Percentiles rank a stretch among this genome's conserved stretches.
Conservation (phyloP, 1,140 invertebrate species). For the Arctopsyche grandis region DNA sequence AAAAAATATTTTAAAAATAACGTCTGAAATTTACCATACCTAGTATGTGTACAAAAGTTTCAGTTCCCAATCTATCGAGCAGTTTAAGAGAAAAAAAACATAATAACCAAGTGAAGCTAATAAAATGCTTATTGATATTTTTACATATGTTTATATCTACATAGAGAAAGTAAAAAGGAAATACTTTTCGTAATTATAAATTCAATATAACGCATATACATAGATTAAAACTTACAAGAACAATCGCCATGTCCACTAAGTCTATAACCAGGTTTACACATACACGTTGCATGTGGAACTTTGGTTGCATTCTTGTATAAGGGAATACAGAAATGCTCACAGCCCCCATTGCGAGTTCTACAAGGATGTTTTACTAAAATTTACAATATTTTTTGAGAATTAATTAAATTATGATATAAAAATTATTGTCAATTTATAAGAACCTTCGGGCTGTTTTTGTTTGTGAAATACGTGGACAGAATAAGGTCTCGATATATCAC, state of each 20-base stretch:
- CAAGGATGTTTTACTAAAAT: slow-evolving; percentile 76
- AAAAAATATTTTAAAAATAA: too few relatives aligned
- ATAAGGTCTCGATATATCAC: slow-evolving; percentile 68
- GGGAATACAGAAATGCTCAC: slow-evolving; percentile 79
- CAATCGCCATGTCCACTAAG: slow-evolving; percentile 69
- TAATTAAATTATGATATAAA: not conserved
- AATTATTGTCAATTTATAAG: not conserved
- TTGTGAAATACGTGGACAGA: slow-evolving; percentile 77
- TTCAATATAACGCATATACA: too few relatives aligned
- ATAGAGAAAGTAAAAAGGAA: too few relatives aligned
- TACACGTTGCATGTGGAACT: slow-evolving; percentile 70
- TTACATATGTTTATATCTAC: too few relatives aligned
- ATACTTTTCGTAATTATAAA: too few relatives aligned
- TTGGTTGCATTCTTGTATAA: slow-evolving; percentile 65
- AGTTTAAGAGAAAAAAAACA: too few relatives aligned
- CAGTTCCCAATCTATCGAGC: too few relatives aligned
- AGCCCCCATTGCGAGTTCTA: slow-evolving; percentile 73
- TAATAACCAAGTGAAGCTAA: too few relatives aligned
- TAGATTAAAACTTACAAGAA: slow-evolving; percentile 71
- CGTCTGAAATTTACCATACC: too few relatives aligned
- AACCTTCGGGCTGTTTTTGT: slow-evolving; percentile 77
- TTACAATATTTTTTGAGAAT: slow-evolving; percentile 45
- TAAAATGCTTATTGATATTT: too few relatives aligned
- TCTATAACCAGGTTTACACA: slow-evolving; percentile 76
- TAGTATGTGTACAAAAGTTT: too few relatives aligned